Base-by-base conservation (phyloP, 2,888 invertebrate species). In the Macropis europaea region DNA sequence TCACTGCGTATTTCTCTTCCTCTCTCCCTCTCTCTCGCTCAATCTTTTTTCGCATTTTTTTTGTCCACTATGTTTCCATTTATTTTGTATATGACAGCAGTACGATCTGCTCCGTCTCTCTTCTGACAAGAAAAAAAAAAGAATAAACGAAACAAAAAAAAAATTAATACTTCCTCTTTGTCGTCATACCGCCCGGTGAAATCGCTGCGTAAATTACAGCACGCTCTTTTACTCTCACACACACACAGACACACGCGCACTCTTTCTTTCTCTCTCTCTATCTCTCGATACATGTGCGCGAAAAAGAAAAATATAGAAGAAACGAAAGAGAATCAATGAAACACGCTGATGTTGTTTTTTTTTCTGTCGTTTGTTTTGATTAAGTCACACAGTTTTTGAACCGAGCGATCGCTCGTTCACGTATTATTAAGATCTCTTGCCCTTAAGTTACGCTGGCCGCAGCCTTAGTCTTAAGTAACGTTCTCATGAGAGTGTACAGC, bases 131-230 rank as follows among this genome's bases (percentile, higher is more conserved):
- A 77, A 63, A 60, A 50, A 68, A 69, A 73, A 73, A 70, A 62
- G 3, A 6, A n/a, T n/a, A n/a, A 19, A 52, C 9, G 6, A 28
- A 9, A 4, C 67, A 76, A 57, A 50, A 45, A 67, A 74, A 75
- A 74, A 70, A 73, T 66, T 80, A 83, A 81, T 82, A 84, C 79
- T 82, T 83, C 66, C 42, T 43, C 52, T 32, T 60, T 56, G 47
- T 61, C 66, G 69, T 77, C 68, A 72, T 81, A 80, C 77, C 62
- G 76, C 70, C 63, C 82, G 81, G 68, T 79, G n/a, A 81, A 34
- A 34, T 81, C 77, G 66, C 63, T 60, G 59, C 34, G 52, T 54
- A 43, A n/a, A 54, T 57, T 61, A 61, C 54, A 56, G 45, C 47
- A 62, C 19, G 36, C n/a, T n/a, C n/a, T n/a, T n/a, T n/a, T n/a